Evolutionary conservation across 2,888 invertebrate genomes (phyloP).

Genomic region (Synergus itoensis): DNA sequence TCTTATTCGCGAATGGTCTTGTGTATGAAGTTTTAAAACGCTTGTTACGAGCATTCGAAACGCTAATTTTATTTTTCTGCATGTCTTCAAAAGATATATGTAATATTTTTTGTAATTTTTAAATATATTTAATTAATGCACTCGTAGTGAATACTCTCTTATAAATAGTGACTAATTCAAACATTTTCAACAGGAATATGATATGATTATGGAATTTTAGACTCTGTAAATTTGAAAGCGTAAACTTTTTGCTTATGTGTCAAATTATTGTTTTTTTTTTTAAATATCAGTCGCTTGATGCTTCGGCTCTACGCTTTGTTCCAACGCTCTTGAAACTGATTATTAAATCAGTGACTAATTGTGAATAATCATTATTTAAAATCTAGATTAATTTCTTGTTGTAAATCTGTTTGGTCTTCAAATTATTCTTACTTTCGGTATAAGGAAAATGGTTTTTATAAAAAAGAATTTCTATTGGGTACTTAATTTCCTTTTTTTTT

Average conservation of each 20-base stretch:
- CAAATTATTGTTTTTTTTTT: constrained; percentile 5
- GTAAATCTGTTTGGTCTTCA: background rate
- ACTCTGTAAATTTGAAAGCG: background rate
- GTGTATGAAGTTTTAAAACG: background rate
- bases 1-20: constrained; percentile 15
- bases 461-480: background rate
- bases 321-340: constrained; percentile 20
- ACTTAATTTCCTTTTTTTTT: background rate
- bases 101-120: background rate
- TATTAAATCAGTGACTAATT: background rate
- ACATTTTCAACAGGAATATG: constrained; percentile 27
- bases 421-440: background rate
- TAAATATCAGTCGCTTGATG: constrained; percentile 15
- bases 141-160: background rate
- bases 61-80: constrained; percentile 2
- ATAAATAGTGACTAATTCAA: constrained; percentile 1
- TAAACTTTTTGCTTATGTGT: background rate
- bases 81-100: background rate
- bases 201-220: constrained; percentile 21
- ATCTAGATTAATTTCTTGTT: background rate
- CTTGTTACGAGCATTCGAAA: constrained; percentile 4
- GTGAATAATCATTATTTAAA: constrained; percentile 18
- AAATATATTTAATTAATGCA: background rate
- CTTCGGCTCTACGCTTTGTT: constrained; percentile 31
- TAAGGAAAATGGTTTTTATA: background rate